Evolutionary conservation across 2,888 invertebrate species (phyloP).

Genomic region (Schizaphis graminum): DNA sequence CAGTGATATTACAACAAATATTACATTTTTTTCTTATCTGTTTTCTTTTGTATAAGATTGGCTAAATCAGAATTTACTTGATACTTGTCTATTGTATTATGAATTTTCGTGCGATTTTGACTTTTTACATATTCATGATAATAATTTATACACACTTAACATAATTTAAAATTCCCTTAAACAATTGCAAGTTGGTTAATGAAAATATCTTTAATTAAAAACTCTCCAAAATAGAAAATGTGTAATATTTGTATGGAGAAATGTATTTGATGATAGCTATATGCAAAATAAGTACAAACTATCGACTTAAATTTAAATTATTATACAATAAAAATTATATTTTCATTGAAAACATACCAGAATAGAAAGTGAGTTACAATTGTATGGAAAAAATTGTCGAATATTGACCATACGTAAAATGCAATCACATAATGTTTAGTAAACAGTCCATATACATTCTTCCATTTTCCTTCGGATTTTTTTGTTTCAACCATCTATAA

Average conservation of each 20-base stretch:
- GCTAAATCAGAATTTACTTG: not conserved
- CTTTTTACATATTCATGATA: not conserved
- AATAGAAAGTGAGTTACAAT: constrained; percentile 46
- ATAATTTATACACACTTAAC: not conserved
- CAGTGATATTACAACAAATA: not conserved
- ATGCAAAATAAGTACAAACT: not conserved
- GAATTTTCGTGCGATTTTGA: not conserved
- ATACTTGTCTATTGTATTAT: not conserved
- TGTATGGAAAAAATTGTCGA: not conserved
- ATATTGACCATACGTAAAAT: not conserved
- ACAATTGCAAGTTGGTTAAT: not conserved
- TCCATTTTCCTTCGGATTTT: not conserved
- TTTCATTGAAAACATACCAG: constrained; percentile 8
- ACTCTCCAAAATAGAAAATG: constrained; percentile 49
- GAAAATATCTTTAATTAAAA: not conserved
- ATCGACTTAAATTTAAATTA: too few species aligned
- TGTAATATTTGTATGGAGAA: not conserved
- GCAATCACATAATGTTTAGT: not conserved
- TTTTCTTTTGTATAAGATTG: not conserved
- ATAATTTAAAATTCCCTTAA: not conserved
- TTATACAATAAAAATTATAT: too few species aligned
- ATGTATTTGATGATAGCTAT: not conserved
- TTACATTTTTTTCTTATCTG: not conserved
- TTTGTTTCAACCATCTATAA: constrained; percentile 4
- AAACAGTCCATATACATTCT: not conserved